Evolutionary conservation across 2,113 vertebrate species (phyloP).

Genomic region (Albula glossodonta): DNA sequence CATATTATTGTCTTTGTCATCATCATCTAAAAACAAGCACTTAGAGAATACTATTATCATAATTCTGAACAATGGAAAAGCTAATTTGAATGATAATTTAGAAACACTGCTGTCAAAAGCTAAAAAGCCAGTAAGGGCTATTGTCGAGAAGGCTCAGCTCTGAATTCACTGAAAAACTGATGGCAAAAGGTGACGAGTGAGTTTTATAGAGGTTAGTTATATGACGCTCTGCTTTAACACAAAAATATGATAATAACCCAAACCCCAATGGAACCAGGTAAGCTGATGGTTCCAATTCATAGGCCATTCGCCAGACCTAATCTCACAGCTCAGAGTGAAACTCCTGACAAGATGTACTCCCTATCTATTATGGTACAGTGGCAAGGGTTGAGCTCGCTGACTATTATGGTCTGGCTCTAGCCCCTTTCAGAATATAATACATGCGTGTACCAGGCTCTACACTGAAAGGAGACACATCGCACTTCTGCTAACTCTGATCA

Average conservation of each 20-base stretch:
- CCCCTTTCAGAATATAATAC: neutral
- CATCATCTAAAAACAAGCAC: no score
- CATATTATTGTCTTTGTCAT: no score
- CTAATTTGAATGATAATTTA: no score
- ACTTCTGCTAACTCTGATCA: no score
- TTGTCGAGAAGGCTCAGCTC: neutral
- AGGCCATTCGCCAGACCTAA: neutral
- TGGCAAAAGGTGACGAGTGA: no score
- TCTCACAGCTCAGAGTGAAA: neutral
- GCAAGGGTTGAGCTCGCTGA: neutral
- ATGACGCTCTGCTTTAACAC: neutral
- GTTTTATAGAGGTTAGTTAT: neutral
- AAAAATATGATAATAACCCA: neutral
- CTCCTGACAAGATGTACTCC: neutral
- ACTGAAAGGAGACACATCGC: no score
- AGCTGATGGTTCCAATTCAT: neutral
- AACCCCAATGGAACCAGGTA: neutral
- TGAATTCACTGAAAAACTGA: no score
- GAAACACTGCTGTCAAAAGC: no score
- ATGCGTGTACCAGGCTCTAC: neutral
- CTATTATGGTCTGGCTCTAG: neutral
- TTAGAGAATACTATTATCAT: no score
- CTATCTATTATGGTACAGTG: neutral
- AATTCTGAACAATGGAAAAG: no score
- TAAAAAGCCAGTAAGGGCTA: neutral